Base-by-base conservation (phyloP, 2,113 vertebrate genomes). In the Lethenteron camtschaticum region DNA sequence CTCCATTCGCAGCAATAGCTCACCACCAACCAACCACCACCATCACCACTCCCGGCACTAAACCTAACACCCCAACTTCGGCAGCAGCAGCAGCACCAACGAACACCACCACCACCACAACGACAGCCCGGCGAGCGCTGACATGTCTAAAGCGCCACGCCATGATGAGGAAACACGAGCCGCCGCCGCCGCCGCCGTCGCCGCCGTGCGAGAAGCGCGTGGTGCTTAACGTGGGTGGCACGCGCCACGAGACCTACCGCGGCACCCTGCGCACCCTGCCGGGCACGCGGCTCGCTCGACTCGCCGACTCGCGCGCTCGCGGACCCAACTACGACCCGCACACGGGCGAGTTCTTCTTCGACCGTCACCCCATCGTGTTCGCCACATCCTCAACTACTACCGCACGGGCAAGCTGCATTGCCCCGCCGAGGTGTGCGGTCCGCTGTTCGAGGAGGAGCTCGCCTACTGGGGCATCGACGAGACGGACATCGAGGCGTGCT, bases 401-500 rank as follows among this genome's bases (percentile, higher is more conserved):
- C 85, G 91, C 41, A 96, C 94, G 0, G 94, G 94, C 12, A 97
- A 97, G 79, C 88, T 97, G 75, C 94, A 97, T 80, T 97, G 94
- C 78, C 91, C 94, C 0, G 94, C 90, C 0, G 91, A 97, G 71
- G 88, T 95, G 70, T 97, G 92, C 71, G 91, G 91, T 5, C 92
- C 92, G 3, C 84, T 97, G 57, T 97, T 97, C 69, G 92, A 97
- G 78, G 92, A 97, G 76, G 92, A 97, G 81, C 83, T 97, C 60
- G 88, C 90, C 58, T 96, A 88, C 76, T 97, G 92, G 91, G 91
- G 88, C 58, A 94, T 96, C 9, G 91, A 96, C 3, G 94, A 97
- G 83, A 97, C 90, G 0, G 91, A 97, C 72, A 91, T 97, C 82
- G 94, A 97, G 79, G 89, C 94, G 2, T 97, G 94, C 74, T 97